These are phyloP conservation scores for Equus quagga DNA, from an alignment of 2,113 vertebrate genomes.

Conservation along the genomic window DNA sequence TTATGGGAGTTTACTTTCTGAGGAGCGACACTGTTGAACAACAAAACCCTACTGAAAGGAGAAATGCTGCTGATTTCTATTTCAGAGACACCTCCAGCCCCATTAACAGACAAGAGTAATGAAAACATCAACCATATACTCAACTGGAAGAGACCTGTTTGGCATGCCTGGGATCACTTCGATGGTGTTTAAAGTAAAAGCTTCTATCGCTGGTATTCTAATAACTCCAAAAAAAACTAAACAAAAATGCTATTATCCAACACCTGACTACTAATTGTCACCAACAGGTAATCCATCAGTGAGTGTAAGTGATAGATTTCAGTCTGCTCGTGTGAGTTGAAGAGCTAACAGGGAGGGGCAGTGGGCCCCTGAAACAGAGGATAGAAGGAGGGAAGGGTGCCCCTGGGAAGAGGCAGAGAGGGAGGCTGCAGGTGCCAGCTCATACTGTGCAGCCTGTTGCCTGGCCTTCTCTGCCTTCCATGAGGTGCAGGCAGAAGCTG, in stretches of 20 bases:
- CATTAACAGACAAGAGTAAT: background rate
- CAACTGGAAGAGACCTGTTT: background rate
- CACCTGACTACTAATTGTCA: background rate
- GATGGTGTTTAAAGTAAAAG: background rate
- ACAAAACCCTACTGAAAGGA: background rate
- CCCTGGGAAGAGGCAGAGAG: background rate
- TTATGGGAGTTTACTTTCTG: background rate
- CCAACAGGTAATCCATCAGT: accelerated
- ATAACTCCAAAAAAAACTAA: background rate
- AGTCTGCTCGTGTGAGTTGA: background rate
- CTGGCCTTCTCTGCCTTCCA: background rate
- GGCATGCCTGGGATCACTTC: background rate
- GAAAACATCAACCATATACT: background rate
- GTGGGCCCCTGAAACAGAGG: background rate
- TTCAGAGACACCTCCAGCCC: background rate
- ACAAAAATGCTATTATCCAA: background rate
- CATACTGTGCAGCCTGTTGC: background rate
- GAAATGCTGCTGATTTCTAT: background rate
- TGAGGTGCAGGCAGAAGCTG: background rate
- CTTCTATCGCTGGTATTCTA: background rate
- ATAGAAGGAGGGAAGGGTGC: no score
- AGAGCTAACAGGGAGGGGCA: background rate
- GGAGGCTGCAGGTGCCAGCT: background rate
- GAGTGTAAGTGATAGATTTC: background rate
- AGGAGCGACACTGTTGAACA: background rate